These are phyloP conservation scores for Zosterops pallidus DNA, from an alignment of 2,113 vertebrate genomes.

Conservation along the genomic window DNA sequence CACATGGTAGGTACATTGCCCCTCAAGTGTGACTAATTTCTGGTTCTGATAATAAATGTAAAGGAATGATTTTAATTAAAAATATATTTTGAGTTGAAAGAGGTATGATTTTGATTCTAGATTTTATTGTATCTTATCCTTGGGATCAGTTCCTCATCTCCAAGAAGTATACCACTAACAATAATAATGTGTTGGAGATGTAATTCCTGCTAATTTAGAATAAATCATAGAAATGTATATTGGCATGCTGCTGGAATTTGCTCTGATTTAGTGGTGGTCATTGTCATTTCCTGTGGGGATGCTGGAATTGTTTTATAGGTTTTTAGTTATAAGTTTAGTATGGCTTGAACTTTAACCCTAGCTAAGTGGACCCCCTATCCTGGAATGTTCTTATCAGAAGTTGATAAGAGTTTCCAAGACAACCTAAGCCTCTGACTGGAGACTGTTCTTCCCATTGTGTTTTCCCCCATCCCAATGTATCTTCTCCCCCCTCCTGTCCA, in stretches of 20 bases:
- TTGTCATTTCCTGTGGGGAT: neutral
- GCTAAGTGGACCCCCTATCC: too few relatives aligned
- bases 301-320: too few relatives aligned
- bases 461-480: too few relatives aligned
- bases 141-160: neutral
- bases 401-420: too few relatives aligned
- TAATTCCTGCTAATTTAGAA: neutral
- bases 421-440: too few relatives aligned
- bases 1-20: neutral
- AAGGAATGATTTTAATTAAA: neutral
- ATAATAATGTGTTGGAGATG: neutral
- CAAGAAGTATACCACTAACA: neutral
- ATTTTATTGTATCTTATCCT: neutral
- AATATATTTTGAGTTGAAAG: neutral
- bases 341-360: too few relatives aligned
- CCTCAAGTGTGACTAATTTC: neutral
- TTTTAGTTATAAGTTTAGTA: too few relatives aligned
- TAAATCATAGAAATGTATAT: neutral
- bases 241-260: neutral
- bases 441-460: too few relatives aligned
- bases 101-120: neutral
- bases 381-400: too few relatives aligned
- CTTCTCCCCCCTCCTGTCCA: too few relatives aligned
- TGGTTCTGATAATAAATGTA: neutral
- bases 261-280: accelerated